Base-by-base conservation (phyloP, 1,140 invertebrate species). In the Pararge aegeria region DNA sequence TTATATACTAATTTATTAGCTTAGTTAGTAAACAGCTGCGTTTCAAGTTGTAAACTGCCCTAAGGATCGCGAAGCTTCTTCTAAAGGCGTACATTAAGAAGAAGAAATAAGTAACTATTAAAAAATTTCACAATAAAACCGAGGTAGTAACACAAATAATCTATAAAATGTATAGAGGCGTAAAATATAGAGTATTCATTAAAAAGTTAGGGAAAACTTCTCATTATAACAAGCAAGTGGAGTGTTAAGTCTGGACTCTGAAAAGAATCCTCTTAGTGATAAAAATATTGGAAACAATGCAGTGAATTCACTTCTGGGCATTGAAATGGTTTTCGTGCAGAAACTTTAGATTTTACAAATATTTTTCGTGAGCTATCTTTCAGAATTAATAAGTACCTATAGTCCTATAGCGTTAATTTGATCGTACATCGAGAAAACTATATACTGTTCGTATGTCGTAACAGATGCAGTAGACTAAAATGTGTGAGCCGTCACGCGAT, bases 181-280 rank as follows among this genome's bases (percentile, higher is more conserved):
- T 67, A 63, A 56, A 70, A 61, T 78, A 71, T 70, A 64, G 74
- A 76, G 64, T 63, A 70, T 73, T 78, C 73, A 73, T 80, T 80
- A 78, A 76, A 77, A 80, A 73, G 67, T 75, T 66, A 53, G 30
- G 50, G 46, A 63, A 64, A 57, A 61, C 70, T 67, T 66, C 60
- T 72, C 70, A 75, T 79, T 77, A 69, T 75, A 68, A 70, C 64
- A 65, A 73, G 58, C 66, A 75, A 76, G 75, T 75, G 66, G 70
- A 77, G 67, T 70, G 71, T 66, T 69, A 73, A 73, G 64, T 64
- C 67, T 64, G 57, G 61, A 58, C 61, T 70, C 37, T 24, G 49
- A 13, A 40, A 54, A 57, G 58, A 54, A 61, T 61, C 57, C 64
- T 57, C 42, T 58, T 49, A 16, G 13, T 16, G 38, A 57, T 50